Percentiles rank a stretch among this genome's conserved stretches.
Evolutionary conservation across 2,888 invertebrate genomes (phyloP).

Genomic region (Desoria tigrina): DNA sequence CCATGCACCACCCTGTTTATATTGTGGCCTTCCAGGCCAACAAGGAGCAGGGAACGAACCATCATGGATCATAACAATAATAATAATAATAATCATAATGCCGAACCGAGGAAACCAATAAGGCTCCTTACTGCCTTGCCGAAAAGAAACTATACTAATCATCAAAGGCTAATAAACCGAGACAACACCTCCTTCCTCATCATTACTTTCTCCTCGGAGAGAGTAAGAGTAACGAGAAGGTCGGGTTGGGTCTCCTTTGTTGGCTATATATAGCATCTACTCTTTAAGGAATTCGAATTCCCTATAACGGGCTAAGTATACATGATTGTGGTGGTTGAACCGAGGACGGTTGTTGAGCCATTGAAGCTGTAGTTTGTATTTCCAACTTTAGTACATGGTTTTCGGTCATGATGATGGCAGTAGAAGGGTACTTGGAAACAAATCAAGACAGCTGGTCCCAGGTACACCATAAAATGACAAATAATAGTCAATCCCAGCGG

Average conservation of each 20-base stretch:
- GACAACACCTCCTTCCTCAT: conserved; percentile 11
- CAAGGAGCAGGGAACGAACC: too few relatives aligned
- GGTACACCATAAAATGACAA: conserved; percentile 18
- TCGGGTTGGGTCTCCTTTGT: too few relatives aligned
- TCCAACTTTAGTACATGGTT: too few relatives aligned
- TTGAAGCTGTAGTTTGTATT: too few relatives aligned
- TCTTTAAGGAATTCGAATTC: too few relatives aligned
- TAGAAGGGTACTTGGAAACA: not conserved
- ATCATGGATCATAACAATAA: conserved; percentile 8
- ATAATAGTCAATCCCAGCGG: conserved; percentile 15
- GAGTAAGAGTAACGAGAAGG: too few relatives aligned
- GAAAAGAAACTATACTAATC: conserved; percentile 11
- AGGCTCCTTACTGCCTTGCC: not conserved
- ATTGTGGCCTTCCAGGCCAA: not conserved
- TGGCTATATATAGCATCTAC: too few relatives aligned
- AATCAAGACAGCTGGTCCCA: not conserved
- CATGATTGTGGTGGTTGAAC: too few relatives aligned
- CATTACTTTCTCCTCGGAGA: conserved; percentile 7
- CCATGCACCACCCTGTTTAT: not conserved
- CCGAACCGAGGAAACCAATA: conserved; percentile 1
- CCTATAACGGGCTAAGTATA: too few relatives aligned
- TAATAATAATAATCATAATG: conserved; percentile 12
- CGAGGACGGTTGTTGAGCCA: too few relatives aligned
- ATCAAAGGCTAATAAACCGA: conserved; percentile 15
- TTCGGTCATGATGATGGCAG: too few relatives aligned